These are phyloP conservation scores for Cordilura impudica DNA, from an alignment of 2,888 invertebrate species.

Conservation along the genomic window DNA sequence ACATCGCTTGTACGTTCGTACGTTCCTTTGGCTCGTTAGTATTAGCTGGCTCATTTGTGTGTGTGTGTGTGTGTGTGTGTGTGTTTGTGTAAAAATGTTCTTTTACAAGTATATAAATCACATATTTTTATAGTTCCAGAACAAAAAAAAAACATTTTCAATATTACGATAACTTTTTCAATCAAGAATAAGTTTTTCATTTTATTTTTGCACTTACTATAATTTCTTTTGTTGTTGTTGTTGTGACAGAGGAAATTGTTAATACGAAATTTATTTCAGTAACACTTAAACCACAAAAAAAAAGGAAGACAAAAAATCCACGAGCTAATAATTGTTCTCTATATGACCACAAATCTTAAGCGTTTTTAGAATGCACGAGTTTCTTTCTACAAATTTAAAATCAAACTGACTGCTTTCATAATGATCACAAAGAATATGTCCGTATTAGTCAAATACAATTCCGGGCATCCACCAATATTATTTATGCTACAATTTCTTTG, in stretches of 20 bases:
- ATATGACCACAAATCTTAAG: too few relatives aligned
- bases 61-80: too few relatives aligned
- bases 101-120: background rate
- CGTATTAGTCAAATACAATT: too few relatives aligned
- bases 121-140: background rate
- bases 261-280: background rate
- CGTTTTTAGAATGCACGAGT: too few relatives aligned
- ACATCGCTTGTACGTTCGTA: background rate
- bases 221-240: background rate
- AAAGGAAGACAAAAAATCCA: background rate
- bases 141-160: background rate
- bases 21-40: too few relatives aligned
- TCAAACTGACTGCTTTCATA: too few relatives aligned
- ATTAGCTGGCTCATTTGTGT: too few relatives aligned
- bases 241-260: background rate
- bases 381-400: too few relatives aligned
- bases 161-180: conserved; percentile 25
- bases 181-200: background rate
- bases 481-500: too few relatives aligned
- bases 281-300: background rate
- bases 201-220: background rate
- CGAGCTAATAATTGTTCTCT: too few relatives aligned
- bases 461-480: too few relatives aligned
- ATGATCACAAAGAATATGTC: too few relatives aligned
- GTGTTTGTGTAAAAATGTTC: background rate